Conservation (phyloP, 1,140 invertebrate genomes). For the Drosophila ironensis region DNA sequence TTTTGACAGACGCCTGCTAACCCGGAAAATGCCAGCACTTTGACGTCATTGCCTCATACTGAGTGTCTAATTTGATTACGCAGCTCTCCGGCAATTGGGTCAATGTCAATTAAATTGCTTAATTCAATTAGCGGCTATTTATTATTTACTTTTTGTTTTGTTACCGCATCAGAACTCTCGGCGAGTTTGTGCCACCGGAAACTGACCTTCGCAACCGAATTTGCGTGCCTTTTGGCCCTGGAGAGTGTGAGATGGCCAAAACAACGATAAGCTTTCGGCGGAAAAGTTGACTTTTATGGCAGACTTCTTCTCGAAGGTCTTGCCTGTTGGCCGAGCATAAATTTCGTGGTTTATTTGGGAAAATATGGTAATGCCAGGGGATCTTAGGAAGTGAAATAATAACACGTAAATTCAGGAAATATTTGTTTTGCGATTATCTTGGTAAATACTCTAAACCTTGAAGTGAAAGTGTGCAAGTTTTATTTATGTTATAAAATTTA, state of each 20-base stretch:
- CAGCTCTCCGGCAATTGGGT: conserved; percentile 39
- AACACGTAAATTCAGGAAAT: too few species aligned
- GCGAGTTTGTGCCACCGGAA: too few species aligned
- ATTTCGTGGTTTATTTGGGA: too few species aligned
- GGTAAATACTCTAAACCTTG: too few species aligned
- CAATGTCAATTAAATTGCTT: conserved; percentile 61
- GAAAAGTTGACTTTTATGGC: conserved; percentile 3
- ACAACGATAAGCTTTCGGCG: conserved; percentile 28
- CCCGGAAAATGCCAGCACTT: conserved; percentile 1
- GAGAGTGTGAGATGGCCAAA: conserved; percentile 5
- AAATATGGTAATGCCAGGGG: too few species aligned
- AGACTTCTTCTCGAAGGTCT: conserved; percentile 2
- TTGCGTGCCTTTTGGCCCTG: conserved; percentile 17
- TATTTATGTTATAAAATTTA: too few species aligned
- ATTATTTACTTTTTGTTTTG: background rate
- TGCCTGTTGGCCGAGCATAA: too few species aligned
- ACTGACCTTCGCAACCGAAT: conserved; percentile 48
- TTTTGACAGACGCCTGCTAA: background rate
- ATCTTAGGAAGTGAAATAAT: too few species aligned
- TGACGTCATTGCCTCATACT: conserved; percentile 44
- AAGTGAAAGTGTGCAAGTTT: too few species aligned
- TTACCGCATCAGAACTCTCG: background rate
- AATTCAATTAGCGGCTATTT: conserved; percentile 47
- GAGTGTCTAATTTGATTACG: conserved; percentile 65
- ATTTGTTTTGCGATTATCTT: too few species aligned